A percentile compares a stretch with the other conserved stretches of the same genome.
Conservation (phyloP, 1,140 invertebrate species). For the Propsilocerus akamusi region DNA sequence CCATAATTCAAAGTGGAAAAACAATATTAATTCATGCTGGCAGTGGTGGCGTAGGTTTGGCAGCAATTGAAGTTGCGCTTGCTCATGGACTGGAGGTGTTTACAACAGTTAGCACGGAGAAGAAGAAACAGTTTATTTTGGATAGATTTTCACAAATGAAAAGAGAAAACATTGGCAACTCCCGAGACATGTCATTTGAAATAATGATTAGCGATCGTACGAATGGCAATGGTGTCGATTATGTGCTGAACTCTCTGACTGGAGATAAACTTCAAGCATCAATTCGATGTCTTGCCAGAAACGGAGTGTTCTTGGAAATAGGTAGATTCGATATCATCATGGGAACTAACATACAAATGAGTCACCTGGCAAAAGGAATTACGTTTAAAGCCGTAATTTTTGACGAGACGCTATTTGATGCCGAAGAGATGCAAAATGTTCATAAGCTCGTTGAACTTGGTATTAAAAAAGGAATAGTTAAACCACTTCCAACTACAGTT, state of each 20-base stretch:
- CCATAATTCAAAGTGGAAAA: constrained; percentile 44
- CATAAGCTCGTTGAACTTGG: constrained; percentile 33
- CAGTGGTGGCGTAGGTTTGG: constrained; percentile 69
- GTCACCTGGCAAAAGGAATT: constrained; percentile 45
- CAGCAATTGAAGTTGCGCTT: constrained; percentile 61
- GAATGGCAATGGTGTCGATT: constrained; percentile 33
- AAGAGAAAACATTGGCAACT: constrained; percentile 32
- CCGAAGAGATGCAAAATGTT: constrained; percentile 13
- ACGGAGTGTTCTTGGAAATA: constrained; percentile 36
- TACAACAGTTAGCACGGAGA: constrained; percentile 51
- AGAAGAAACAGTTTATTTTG: constrained; percentile 61
- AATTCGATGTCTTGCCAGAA: constrained; percentile 34
- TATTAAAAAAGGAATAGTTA: constrained; percentile 28
- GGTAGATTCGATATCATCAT: constrained; percentile 32
- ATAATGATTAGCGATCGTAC: constrained; percentile 29
- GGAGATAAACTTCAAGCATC: constrained; percentile 38
- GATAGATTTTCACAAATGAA: constrained; percentile 44
- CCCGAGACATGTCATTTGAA: constrained; percentile 32
- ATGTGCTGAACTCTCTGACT: constrained; percentile 38
- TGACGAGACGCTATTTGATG: too few relatives aligned
- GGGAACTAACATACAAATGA: constrained; percentile 29
- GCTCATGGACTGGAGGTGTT: constrained; percentile 47
- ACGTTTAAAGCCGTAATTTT: constrained; percentile 54
- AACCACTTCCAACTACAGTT: constrained; percentile 25
- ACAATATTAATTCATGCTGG: constrained; percentile 70